Conservation (phyloP, 2,113 vertebrate genomes). For the Athene cunicularia region DNA sequence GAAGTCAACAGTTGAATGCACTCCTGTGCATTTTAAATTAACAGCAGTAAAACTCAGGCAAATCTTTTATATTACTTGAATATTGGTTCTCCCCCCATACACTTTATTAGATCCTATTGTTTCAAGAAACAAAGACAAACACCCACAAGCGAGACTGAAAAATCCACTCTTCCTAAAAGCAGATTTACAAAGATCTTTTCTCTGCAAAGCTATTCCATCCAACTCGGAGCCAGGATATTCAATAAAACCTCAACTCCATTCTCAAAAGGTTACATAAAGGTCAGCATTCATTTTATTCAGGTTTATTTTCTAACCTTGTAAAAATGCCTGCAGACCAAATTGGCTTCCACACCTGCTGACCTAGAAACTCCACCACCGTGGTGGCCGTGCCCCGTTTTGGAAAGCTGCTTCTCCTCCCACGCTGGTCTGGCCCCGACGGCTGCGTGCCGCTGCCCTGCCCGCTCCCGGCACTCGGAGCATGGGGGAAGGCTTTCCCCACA, state of each 20-base stretch:
- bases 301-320: conserved; percentile 62
- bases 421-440: rapidly evolving
- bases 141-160: not conserved
- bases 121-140: not conserved
- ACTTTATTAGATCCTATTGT: not conserved
- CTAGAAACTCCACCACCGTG: not conserved
- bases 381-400: not conserved
- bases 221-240: not conserved
- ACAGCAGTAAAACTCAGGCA: not conserved
- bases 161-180: not conserved
- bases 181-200: not conserved
- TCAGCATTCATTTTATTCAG: conserved; percentile 45
- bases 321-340: conserved; percentile 51
- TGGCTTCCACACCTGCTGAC: conserved; percentile 60
- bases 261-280: conserved; percentile 60
- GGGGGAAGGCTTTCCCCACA: not conserved
- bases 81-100: not conserved
- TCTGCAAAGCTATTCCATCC: not conserved
- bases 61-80: not conserved
- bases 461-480: rapidly evolving
- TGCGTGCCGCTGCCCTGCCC: not conserved
- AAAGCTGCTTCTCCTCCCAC: not conserved
- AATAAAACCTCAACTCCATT: conserved; percentile 36
- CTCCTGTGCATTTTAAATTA: not conserved
- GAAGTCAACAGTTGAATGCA: not conserved